These are phyloP conservation scores for Microctenopoma lineatum DNA, from an alignment of 2,797 vertebrate genomes.

Conservation along the genomic window DNA sequence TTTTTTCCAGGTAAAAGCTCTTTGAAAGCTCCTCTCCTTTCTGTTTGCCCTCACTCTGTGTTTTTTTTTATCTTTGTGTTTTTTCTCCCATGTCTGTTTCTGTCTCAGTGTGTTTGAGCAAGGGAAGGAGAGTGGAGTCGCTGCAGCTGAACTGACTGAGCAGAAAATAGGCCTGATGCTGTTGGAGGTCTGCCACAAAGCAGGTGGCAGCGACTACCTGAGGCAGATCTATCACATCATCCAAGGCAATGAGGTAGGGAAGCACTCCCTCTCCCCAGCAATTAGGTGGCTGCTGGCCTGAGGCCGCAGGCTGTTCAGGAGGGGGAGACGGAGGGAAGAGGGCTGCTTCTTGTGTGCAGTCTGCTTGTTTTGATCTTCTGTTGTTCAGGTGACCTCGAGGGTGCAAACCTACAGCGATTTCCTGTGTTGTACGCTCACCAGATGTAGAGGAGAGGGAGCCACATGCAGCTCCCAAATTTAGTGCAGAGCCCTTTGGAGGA, in stretches of 20 bases:
- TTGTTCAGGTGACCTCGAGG: conserved; percentile 83
- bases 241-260: conserved; percentile 99
- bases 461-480: conserved; percentile 25
- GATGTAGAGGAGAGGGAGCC: conserved; percentile 41
- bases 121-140: conserved; percentile 81
- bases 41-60: conserved; percentile 14
- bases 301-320: conserved; percentile 85
- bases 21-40: conserved; percentile 16
- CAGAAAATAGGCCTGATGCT: conserved; percentile 98
- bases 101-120: conserved; percentile 83
- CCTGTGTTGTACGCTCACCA: conserved; percentile 44
- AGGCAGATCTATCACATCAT: conserved; percentile 99
- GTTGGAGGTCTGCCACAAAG: conserved; percentile 98
- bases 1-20: conserved; percentile 28
- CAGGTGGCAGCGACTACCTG: conserved; percentile 97
- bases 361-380: conserved; percentile 83
- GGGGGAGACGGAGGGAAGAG: conserved; percentile 54
- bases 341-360: conserved; percentile 70
- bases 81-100: conserved; percentile 42
- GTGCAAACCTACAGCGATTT: conserved; percentile 83
- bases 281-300: conserved; percentile 97
- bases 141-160: conserved; percentile 91
- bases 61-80: conserved; percentile 30
- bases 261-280: conserved; percentile 93
- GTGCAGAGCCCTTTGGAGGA: conserved; percentile 18